A percentile compares a stretch with the other conserved stretches of the same genome.
These are phyloP conservation scores for Clamator glandarius DNA, from an alignment of 2,797 vertebrate species.

Conservation along the genomic window DNA sequence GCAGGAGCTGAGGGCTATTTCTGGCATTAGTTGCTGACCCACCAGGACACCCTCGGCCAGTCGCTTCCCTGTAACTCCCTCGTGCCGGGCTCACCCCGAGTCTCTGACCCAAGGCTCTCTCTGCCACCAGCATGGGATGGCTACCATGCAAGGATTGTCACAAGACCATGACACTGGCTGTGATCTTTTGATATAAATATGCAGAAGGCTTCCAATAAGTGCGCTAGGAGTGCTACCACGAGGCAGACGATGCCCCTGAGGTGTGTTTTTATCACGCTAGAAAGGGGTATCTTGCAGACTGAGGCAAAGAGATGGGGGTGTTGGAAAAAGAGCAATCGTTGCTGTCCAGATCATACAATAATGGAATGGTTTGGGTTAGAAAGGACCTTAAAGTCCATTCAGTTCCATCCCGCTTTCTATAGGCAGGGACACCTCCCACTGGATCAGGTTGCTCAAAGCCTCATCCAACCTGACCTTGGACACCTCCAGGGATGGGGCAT, in stretches of 20 bases:
- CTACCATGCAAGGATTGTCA: not conserved
- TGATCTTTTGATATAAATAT: not conserved
- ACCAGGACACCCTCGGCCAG: not conserved
- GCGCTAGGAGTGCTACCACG: not conserved
- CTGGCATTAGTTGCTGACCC: not conserved
- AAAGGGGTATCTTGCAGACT: not conserved
- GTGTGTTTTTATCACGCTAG: not conserved
- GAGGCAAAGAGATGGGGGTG: not conserved
- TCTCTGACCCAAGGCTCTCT: not conserved
- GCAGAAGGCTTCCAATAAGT: not conserved
- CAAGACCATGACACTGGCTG: fast-evolving
- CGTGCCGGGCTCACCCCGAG: not conserved
- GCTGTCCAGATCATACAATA: not conserved
- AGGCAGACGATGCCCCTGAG: not conserved
- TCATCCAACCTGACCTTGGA: too few relatives aligned
- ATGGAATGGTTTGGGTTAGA: too few relatives aligned
- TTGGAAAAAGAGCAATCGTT: not conserved
- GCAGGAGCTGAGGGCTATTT: constrained; percentile 3
- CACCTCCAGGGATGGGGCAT: too few relatives aligned
- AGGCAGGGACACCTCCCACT: too few relatives aligned
- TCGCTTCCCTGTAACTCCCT: not conserved
- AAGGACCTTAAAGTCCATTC: too few relatives aligned
- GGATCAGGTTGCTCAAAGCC: too few relatives aligned
- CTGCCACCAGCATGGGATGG: fast-evolving
- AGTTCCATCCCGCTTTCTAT: too few relatives aligned